Evolutionary conservation across 2,113 vertebrate genomes (phyloP), one percentile per base, ranked within the genome.

Genomic region (Probosciger aterrimus): DNA sequence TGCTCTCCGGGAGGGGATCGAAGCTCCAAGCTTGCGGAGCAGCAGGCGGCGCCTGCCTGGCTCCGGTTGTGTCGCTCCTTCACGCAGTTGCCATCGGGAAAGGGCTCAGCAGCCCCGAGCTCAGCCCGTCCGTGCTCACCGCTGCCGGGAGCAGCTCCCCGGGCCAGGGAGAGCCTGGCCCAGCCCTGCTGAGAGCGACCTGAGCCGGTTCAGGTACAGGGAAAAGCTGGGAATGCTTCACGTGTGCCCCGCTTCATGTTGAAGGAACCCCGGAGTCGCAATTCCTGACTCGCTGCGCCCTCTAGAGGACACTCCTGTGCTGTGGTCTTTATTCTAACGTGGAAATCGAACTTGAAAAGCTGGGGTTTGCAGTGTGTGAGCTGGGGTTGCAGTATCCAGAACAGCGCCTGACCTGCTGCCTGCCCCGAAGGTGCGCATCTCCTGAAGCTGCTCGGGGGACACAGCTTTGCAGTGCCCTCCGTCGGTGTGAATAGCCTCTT

Each of bases 61-160:
- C 22, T 31, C 50, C 17, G 1, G 12, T 1, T 18, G 28, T 30
- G 33, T 22, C 19, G 12, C 33, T n/a, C 13, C 55, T 59, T 14
- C 55, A 10, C 9, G 20, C 33, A 1, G 28, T 23, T 23, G 11
- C 15, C 41, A 2, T 14, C 30, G 1, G 19, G 7, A 7, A 22
- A 10, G 46, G 53, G 22, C 53, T 79, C 33, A 2, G 63, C 22
- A 6, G 25, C 0, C 4, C 18, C 2, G 6, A 30, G 52, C 78
- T n/a, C 15, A 0, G 4, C 31, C 0, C 11, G 2, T 5, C 8
- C 1, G 4, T 2, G 10, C 18, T 24, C 55, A 1, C n/a, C 28
- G 3, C 15, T 3, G 24, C 10, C 5, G 1, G 11, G 33, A 50
- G 18, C 4, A 8, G 33, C 13, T 27, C 4, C 5, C 35, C 5